Conservation (phyloP, 2,888 invertebrate genomes). For the Lasioglossum malachurum region DNA sequence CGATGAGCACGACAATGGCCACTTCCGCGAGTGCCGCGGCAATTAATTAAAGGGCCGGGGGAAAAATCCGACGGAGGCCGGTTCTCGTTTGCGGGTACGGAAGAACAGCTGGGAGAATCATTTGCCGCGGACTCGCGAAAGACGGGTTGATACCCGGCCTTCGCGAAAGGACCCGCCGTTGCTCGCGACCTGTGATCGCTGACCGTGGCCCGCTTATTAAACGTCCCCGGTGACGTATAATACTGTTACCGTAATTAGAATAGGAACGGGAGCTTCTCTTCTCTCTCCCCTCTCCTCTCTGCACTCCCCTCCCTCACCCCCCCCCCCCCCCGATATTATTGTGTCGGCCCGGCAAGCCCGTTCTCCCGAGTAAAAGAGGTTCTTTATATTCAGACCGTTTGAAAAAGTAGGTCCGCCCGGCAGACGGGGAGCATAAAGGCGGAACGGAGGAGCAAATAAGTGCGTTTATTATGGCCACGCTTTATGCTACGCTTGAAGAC, state of each 20-base stretch:
- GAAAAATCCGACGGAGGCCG: slow-evolving; percentile 55
- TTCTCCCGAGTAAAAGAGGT: slow-evolving; percentile 31
- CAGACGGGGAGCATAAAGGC: slow-evolving; percentile 25
- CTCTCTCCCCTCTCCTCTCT: neutral
- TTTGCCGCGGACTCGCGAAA: slow-evolving; percentile 45
- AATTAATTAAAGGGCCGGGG: slow-evolving; percentile 66
- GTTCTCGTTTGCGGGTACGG: slow-evolving; percentile 52
- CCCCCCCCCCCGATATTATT: slow-evolving; percentile 28
- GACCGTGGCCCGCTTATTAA: slow-evolving; percentile 52
- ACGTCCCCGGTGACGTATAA: slow-evolving; percentile 45
- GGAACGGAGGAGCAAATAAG: slow-evolving; percentile 43
- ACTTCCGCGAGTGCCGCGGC: slow-evolving; percentile 52
- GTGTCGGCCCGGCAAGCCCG: slow-evolving; percentile 18
- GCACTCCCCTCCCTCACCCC: neutral
- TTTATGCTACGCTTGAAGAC: slow-evolving; percentile 34
- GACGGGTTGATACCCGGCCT: neutral
- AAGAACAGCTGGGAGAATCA: slow-evolving; percentile 35
- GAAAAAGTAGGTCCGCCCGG: slow-evolving; percentile 40
- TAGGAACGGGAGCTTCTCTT: slow-evolving; percentile 18
- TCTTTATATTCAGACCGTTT: slow-evolving; percentile 49
- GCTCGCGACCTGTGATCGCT: slow-evolving; percentile 46
- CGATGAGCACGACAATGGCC: slow-evolving; percentile 57
- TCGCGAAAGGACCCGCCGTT: slow-evolving; percentile 28
- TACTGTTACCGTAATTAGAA: slow-evolving; percentile 62
- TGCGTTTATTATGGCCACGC: slow-evolving; percentile 51